Evolutionary conservation across 2,888 invertebrate genomes (phyloP).

Genomic region (Phanerotoma sp.): DNA sequence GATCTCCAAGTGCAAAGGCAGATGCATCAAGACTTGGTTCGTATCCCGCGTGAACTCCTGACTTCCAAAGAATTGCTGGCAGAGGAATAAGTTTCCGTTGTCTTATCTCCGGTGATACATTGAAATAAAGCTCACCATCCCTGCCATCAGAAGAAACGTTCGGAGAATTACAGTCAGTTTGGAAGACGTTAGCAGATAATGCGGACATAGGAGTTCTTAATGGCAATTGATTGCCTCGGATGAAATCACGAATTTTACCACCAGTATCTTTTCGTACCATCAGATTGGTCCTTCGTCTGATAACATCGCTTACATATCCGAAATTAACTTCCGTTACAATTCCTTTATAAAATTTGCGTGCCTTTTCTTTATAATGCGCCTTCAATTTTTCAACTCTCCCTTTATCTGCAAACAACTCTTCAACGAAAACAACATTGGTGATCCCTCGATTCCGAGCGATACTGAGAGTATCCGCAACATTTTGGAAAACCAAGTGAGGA

Average conservation of each 20-base stretch:
- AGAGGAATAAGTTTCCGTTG: constrained; percentile 80
- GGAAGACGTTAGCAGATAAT: constrained; percentile 78
- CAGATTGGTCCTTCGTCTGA: constrained; percentile 78
- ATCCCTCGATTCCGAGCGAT: constrained; percentile 70
- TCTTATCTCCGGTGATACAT: constrained; percentile 76
- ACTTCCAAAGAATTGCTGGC: constrained; percentile 77
- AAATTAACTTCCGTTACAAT: constrained; percentile 85
- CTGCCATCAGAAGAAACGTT: constrained; percentile 73
- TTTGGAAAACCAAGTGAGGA: constrained; percentile 83
- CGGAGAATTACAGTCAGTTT: constrained; percentile 81
- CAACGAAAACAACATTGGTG: constrained; percentile 76
- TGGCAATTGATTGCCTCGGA: constrained; percentile 71
- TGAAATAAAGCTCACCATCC: constrained; percentile 85
- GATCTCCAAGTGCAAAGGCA: constrained; percentile 73
- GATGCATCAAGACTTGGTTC: constrained; percentile 84
- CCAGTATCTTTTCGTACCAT: constrained; percentile 77
- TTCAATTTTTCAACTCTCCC: constrained; percentile 73
- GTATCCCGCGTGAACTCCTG: constrained; percentile 80
- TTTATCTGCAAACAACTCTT: constrained; percentile 81
- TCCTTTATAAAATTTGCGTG: constrained; percentile 84
- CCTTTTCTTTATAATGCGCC: constrained; percentile 85
- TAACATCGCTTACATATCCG: constrained; percentile 77
- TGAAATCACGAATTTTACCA: constrained; percentile 74
- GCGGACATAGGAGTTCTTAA: constrained; percentile 78
- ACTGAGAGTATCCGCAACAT: constrained; percentile 80